These are phyloP conservation scores for Sebastes iracundus DNA, from an alignment of 2,797 vertebrate species.

Conservation along the genomic window DNA sequence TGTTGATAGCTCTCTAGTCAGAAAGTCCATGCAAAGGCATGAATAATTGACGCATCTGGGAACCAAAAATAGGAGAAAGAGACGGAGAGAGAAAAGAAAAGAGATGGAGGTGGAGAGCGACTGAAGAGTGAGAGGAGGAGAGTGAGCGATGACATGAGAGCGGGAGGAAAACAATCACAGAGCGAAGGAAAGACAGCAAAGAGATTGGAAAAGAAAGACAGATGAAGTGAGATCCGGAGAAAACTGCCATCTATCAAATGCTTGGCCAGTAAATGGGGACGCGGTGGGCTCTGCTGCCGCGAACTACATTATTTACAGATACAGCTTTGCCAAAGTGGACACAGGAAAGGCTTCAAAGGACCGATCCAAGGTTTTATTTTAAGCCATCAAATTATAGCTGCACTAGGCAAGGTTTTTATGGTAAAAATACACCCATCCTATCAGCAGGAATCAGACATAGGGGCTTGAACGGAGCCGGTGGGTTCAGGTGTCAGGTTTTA, in stretches of 20 bases:
- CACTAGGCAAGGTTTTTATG: constrained; percentile 14
- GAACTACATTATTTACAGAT: constrained; percentile 67
- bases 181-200: constrained; percentile 1
- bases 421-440: constrained; percentile 17
- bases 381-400: constrained; percentile 40
- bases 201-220: constrained; percentile 33
- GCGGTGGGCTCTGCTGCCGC: constrained; percentile 20
- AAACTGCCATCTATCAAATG: constrained; percentile 39
- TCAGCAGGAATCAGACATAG: not conserved
- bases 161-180: constrained; percentile 23
- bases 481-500: not conserved
- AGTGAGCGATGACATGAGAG: constrained; percentile 21
- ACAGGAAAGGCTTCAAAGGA: constrained; percentile 47
- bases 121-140: constrained; percentile 18
- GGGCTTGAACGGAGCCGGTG: not conserved
- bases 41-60: constrained; percentile 65
- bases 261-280: constrained; percentile 33
- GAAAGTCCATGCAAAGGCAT: constrained; percentile 53
- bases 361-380: constrained; percentile 45
- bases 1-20: constrained; percentile 47
- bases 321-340: constrained; percentile 61
- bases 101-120: constrained; percentile 12
- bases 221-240: constrained; percentile 47
- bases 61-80: constrained; percentile 68
- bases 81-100: constrained; percentile 22